A percentile compares a stretch with the other conserved stretches of the same genome.
These are phyloP conservation scores for Melanogrammus aeglefinus DNA, from an alignment of 2,797 vertebrate genomes.

Conservation along the genomic window DNA sequence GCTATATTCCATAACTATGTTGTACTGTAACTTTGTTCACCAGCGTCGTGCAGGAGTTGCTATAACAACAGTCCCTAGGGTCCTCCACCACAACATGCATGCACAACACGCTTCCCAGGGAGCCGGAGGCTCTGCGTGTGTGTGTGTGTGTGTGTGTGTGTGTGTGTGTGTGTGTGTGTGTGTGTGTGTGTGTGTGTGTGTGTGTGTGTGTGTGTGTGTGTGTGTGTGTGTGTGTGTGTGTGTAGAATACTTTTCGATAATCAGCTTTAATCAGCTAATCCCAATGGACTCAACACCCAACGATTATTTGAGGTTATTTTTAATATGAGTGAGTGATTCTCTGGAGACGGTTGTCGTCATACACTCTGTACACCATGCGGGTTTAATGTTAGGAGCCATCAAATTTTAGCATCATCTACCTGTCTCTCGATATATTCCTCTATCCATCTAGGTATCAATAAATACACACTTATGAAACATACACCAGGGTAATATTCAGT, in stretches of 20 bases:
- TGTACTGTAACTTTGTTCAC: not conserved
- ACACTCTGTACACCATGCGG: not conserved
- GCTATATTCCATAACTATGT: not conserved
- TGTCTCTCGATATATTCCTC: not conserved
- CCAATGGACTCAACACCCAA: not conserved
- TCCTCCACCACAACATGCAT: not conserved
- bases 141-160: too few relatives aligned
- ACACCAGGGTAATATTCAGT: not conserved
- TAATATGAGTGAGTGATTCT: not conserved
- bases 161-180: too few relatives aligned
- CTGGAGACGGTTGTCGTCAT: not conserved
- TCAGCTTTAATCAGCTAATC: not conserved
- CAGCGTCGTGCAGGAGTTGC: not conserved
- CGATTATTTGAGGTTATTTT: not conserved
- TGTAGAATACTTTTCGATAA: not conserved
- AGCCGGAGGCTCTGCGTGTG: not conserved
- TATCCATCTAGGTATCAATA: not conserved
- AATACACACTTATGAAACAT: not conserved
- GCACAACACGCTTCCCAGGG: not conserved
- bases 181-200: constrained; percentile 1
- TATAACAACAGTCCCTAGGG: not conserved
- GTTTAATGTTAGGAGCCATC: not conserved
- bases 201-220: constrained; percentile 1
- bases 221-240: not conserved
- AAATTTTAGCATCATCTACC: not conserved